A percentile compares a stretch with the other conserved stretches of the same genome.
Evolutionary conservation across 2,888 invertebrate species (phyloP).

Genomic region (Dyspetes luteomarginatus): DNA sequence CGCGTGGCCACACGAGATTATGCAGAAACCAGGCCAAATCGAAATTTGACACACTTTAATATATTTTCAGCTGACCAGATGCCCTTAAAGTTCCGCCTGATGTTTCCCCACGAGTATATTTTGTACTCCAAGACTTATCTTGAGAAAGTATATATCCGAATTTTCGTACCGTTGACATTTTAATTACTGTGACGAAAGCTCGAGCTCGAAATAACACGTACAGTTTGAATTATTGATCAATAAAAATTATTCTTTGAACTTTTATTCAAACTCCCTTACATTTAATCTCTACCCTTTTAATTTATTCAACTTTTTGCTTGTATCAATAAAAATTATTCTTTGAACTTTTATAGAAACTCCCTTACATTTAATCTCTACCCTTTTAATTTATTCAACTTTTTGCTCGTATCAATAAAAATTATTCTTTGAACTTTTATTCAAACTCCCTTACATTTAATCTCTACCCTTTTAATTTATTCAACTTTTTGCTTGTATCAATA

Average conservation of each 20-base stretch:
- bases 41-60: conserved; percentile 78
- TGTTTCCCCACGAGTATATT: conserved; percentile 15
- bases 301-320: too few species aligned
- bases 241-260: neutral
- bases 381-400: too few species aligned
- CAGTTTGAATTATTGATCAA: neutral
- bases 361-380: too few species aligned
- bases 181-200: conserved; percentile 1
- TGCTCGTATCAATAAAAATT: too few species aligned
- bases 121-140: conserved; percentile 36
- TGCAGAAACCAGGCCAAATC: conserved; percentile 77
- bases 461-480: too few species aligned
- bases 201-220: neutral
- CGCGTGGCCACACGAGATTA: conserved; percentile 52
- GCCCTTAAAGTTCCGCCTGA: neutral
- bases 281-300: too few species aligned
- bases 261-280: too few species aligned
- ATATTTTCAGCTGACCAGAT: conserved; percentile 47
- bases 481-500: too few species aligned
- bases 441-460: too few species aligned
- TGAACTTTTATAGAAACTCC: too few species aligned
- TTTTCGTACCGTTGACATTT: conserved; percentile 2
- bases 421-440: too few species aligned
- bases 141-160: conserved; percentile 40
- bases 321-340: too few species aligned